phyloP scores from a whole-genome alignment of 2,797 vertebrate genomes.

The Tympanoctomys barrerae region DNA sequence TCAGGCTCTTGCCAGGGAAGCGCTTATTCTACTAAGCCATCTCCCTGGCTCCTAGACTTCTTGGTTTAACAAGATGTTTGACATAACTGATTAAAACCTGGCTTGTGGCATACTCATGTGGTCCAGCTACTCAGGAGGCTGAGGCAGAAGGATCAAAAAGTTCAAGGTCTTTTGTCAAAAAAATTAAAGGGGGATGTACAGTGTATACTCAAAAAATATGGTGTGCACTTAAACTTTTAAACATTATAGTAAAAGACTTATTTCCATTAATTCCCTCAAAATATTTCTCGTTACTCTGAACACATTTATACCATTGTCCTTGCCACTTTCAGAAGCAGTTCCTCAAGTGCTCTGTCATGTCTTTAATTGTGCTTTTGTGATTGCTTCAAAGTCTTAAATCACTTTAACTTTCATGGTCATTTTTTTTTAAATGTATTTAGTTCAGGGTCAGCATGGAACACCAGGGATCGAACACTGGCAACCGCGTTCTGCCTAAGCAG shows the following conservation, averaged over 20 bases:
- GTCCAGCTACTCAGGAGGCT: background rate
- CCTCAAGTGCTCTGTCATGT: background rate
- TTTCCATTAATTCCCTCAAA: background rate
- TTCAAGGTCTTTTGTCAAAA: background rate
- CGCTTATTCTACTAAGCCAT: too few species aligned
- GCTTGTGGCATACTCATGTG: background rate
- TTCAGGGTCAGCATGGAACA: too few species aligned
- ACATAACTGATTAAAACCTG: constrained; percentile 30
- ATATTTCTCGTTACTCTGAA: background rate
- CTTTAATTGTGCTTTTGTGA: background rate
- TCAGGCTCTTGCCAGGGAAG: too few species aligned
- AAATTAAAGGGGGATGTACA: background rate
- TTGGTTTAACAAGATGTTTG: constrained; percentile 58
- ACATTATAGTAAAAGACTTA: background rate
- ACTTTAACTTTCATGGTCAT: background rate
- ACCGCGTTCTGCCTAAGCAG: too few species aligned
- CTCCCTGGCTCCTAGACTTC: background rate
- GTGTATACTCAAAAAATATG: background rate
- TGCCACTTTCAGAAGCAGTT: background rate
- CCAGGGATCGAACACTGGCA: too few species aligned
- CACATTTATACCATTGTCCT: background rate
- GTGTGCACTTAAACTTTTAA: background rate
- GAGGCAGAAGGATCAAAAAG: background rate
- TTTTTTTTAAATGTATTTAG: background rate
- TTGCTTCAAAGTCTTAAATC: background rate